Conservation (phyloP, 2,888 invertebrate genomes). For the Oligia fasciuncula region DNA sequence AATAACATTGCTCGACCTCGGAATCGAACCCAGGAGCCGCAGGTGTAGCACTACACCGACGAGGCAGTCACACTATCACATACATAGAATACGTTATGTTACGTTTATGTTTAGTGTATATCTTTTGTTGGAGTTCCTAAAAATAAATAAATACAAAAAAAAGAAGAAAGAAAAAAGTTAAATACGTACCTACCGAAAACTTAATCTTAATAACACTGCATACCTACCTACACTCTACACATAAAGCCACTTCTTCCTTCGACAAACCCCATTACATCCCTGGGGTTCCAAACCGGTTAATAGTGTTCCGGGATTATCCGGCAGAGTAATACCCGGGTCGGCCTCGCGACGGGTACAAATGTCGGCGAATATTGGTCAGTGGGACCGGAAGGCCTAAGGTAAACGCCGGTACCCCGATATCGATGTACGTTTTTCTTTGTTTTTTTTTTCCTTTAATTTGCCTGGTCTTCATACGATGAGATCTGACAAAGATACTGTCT, state of each 20-base stretch:
- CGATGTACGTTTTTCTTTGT: conserved; percentile 25
- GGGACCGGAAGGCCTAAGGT: conserved; percentile 55
- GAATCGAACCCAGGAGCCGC: not conserved
- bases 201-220: not conserved
- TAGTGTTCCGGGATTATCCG: conserved; percentile 78
- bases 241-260: conserved; percentile 28
- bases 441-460: not conserved
- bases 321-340: conserved; percentile 70
- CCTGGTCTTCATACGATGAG: not conserved
- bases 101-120: too few relatives aligned
- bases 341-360: conserved; percentile 76
- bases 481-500: not conserved
- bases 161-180: not conserved
- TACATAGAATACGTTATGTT: too few relatives aligned
- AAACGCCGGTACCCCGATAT: conserved; percentile 23
- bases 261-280: conserved; percentile 60
- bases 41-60: not conserved
- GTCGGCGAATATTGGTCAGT: conserved; percentile 75
- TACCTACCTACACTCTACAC: not conserved
- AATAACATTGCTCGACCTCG: not conserved
- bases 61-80: not conserved
- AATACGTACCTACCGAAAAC: not conserved
- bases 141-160: too few relatives aligned
- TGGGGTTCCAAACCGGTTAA: conserved; percentile 73
- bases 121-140: too few relatives aligned